Evolutionary conservation across 2,113 vertebrate species (phyloP), one percentile per base, ranked within the genome.

Genomic region (Ptilorrhoa leucosticta): DNA sequence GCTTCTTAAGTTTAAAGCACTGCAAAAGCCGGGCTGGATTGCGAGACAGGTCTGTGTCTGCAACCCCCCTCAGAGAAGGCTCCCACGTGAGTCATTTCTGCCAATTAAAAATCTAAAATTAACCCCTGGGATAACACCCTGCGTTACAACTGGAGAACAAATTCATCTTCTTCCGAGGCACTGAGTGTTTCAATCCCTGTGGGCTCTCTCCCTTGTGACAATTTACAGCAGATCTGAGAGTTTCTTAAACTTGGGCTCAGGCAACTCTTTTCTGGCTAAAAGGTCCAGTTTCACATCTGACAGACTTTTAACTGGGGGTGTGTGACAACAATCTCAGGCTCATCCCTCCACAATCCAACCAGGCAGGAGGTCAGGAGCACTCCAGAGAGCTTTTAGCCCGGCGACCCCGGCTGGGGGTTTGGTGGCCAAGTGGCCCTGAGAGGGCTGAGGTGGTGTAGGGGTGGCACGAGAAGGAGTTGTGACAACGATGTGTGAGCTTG

Each of bases 401-500:
- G 71, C 1, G 5, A 11, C n/a, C 30, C 40, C 83, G 19, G 37
- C 61, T 13, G 44, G 13, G 82, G 85, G 4, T 80, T 83, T 26
- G 50, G 35, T 75, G 85, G 88, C 66, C 90, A 61, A 76, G 15
- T 27, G 16, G 0, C 19, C 10, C 48, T 18, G 35, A 3, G 37
- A 90, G 73, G 73, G 84, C 82, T 50, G 60, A 78, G 85, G 72
- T 51, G 81, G 71, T 27, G 64, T 1, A 24, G 71, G 56, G 71
- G 30, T 15, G 27, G 70, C 50, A 53, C 1, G 16, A 83, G 80
- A 80, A 83, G 47, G 18, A 58, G 30, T 9, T 33, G 64, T 22
- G 85, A 63, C 87, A 78, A 66, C 56, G 50, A 80, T 28, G 60
- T 66, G 85, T 47, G 84, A 93, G 85, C n/a, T 1, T 92, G 85